Base-by-base conservation (phyloP, 2,888 invertebrate species). In the Augochlorella aurata region DNA sequence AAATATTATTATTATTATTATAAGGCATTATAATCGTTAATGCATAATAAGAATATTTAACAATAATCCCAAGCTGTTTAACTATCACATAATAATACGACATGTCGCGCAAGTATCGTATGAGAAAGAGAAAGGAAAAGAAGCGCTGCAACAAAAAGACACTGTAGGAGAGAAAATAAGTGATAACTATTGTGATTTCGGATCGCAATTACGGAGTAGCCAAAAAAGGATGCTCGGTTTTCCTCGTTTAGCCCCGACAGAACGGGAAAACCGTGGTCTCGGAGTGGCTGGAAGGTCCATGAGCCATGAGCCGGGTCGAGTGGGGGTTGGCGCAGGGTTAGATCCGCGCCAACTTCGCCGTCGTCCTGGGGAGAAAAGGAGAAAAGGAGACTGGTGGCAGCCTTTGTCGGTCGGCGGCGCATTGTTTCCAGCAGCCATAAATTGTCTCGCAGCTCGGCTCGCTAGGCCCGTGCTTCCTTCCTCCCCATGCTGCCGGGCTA, bases 341-440 rank as follows among this genome's bases (percentile, higher is more conserved):
- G 63, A 69, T 81, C 75, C 74, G 75, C 68, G 84, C 87, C 81
- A 89, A 89, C 87, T 88, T 85, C 67, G 79, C 79, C 83, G 84
- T 68, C 77, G 77, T 79, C 71, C 70, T 29, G 47, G 69, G 72
- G 72, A 79, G 82, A 70, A 49, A 69, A 81, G 81, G 76, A 70
- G 38, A 38, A 49, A 69, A 81, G 81, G 76, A 70, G 66, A 71
- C 49, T 29, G 68, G 83, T 77, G 74, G 88, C 87, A 85, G 85
- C 89, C 89, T 89, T 88, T 88, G 88, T 88, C 85, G 84, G 77
- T 77, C 87, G 85, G 75, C 81, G 83, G 85, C 82, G 91, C 91
- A 91, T 91, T 91, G 91, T 91, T 91, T 91, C 90, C 87, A 87
- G 81, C 84, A 84, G 84, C 89, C 89, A 90, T 91, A 91, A 91